Percentiles rank a stretch among this genome's conserved stretches.
Conservation (phyloP, 2,797 vertebrate genomes). For the Monodelphis domestica region DNA sequence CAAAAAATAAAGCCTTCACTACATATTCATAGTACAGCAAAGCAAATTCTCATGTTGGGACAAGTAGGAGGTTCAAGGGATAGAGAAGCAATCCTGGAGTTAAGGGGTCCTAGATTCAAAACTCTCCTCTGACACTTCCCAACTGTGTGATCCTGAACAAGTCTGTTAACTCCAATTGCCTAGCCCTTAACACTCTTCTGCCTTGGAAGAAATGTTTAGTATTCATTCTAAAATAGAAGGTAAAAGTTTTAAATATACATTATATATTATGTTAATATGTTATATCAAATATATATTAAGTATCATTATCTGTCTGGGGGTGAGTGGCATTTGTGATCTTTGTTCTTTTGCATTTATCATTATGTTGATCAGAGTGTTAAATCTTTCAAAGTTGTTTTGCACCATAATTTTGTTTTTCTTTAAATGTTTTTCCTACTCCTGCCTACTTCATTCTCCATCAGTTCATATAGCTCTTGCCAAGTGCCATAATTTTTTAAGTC, state of each 20-base stretch:
- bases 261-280: too few relatives aligned
- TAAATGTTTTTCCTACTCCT: not conserved
- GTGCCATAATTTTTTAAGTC: not conserved
- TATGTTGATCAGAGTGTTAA: not conserved
- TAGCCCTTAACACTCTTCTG: too few relatives aligned
- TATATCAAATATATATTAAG: not conserved
- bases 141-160: too few relatives aligned
- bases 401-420: not conserved
- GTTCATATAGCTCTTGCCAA: not conserved
- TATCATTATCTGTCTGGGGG: not conserved
- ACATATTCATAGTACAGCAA: not conserved
- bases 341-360: not conserved
- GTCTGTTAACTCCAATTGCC: too few relatives aligned
- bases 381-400: not conserved
- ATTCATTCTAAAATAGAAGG: too few relatives aligned
- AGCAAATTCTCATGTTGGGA: not conserved
- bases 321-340: not conserved
- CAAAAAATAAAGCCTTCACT: not conserved
- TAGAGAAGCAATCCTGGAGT: too few relatives aligned
- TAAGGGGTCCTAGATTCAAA: too few relatives aligned
- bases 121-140: too few relatives aligned
- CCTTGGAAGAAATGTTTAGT: too few relatives aligned
- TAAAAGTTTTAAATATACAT: too few relatives aligned
- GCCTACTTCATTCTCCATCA: not conserved
- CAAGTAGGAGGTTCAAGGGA: too few relatives aligned